A percentile compares a stretch with the other conserved stretches of the same genome.
Conservation (phyloP, 2,113 vertebrate genomes). For the Empidonax traillii region DNA sequence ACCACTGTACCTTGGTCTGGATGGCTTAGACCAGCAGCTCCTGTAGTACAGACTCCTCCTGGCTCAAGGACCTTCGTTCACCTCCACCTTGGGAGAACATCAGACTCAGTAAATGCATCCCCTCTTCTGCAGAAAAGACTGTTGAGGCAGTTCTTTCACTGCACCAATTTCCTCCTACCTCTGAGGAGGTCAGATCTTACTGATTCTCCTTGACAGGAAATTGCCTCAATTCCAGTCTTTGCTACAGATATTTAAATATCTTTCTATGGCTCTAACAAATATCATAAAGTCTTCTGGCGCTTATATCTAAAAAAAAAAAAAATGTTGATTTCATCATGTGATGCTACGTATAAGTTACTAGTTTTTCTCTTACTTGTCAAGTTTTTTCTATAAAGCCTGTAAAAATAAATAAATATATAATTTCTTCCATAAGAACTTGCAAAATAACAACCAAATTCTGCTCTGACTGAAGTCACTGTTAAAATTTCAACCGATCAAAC, state of each 20-base stretch:
- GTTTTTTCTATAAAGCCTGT: background rate
- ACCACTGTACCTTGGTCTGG: background rate
- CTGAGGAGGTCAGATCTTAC: background rate
- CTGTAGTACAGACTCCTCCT: background rate
- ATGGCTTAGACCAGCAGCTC: background rate
- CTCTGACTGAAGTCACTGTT: background rate
- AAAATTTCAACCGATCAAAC: background rate
- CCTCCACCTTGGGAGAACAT: background rate
- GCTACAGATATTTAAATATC: background rate
- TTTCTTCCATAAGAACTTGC: background rate
- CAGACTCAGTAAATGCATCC: background rate
- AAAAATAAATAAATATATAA: background rate
- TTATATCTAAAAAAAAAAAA: background rate
- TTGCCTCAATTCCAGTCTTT: background rate
- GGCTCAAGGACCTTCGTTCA: background rate
- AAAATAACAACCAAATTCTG: background rate
- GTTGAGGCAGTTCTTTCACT: background rate
- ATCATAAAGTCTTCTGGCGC: background rate
- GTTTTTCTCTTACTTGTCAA: background rate
- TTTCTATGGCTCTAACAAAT: background rate
- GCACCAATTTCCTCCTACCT: background rate
- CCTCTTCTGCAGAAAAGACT: background rate
- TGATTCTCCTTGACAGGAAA: background rate
- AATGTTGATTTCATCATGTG: background rate
- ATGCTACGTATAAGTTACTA: background rate